phyloP scores from a whole-genome alignment of 2,797 vertebrate species.

The Crenuchus spilurus region DNA sequence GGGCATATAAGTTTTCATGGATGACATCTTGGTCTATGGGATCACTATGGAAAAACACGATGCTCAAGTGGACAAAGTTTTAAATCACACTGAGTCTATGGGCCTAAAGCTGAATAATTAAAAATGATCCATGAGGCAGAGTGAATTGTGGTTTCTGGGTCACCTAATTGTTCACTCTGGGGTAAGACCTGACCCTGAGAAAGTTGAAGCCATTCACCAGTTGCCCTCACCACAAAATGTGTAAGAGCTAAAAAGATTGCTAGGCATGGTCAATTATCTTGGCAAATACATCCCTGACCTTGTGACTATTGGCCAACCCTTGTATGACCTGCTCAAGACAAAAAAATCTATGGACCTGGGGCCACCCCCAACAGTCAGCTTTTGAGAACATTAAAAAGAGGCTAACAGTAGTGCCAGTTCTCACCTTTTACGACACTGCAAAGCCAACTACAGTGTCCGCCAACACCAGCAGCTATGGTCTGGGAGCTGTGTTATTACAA shows the following conservation, averaged over 20 bases:
- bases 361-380: not conserved
- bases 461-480: not conserved
- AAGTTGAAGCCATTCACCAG: conserved; percentile 1
- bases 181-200: conserved; percentile 8
- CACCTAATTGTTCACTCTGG: conserved; percentile 2
- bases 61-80: not conserved
- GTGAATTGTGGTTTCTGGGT: no score
- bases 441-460: conserved; percentile 6
- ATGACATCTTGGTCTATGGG: conserved; percentile 11
- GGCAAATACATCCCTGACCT: conserved; percentile 17
- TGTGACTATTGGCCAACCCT: conserved; percentile 9
- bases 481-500: conserved; percentile 3
- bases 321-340: conserved; percentile 40
- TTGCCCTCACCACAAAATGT: conserved; percentile 17
- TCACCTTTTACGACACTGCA: not conserved
- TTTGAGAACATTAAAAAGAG: conserved; percentile 33
- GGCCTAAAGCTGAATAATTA: conserved; percentile 10
- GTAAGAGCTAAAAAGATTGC: not conserved
- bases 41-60: conserved; percentile 6
- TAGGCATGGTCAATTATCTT: conserved; percentile 4
- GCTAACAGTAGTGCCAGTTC: conserved; percentile 4
- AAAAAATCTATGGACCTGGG: conserved; percentile 44
- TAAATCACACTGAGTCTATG: not conserved
- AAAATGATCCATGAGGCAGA: no score
- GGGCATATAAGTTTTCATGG: conserved; percentile 23